Percentiles rank a stretch among this genome's conserved stretches.
These are phyloP conservation scores for Plectropomus leopardus DNA, from an alignment of 2,113 vertebrate genomes.

Conservation along the genomic window DNA sequence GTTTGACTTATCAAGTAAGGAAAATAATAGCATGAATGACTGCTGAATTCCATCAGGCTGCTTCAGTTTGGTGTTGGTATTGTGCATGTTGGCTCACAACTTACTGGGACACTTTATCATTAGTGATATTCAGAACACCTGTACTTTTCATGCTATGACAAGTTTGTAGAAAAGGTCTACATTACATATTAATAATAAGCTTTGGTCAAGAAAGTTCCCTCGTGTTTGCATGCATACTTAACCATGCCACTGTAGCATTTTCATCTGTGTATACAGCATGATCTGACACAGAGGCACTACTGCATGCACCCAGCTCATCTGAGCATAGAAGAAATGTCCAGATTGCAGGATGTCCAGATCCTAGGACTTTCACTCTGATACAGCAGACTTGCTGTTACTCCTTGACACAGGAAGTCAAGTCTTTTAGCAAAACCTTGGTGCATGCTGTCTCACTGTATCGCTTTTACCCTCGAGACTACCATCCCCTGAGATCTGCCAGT, in stretches of 20 bases:
- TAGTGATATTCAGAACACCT: background rate
- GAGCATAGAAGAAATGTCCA: too few species aligned
- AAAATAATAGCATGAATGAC: background rate
- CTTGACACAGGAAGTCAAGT: background rate
- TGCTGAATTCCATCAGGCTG: too few species aligned
- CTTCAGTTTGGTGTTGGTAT: background rate
- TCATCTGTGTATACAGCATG: background rate
- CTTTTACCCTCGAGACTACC: constrained; percentile 5
- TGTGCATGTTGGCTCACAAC: background rate
- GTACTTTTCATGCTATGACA: background rate
- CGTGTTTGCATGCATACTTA: background rate
- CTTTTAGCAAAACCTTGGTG: background rate
- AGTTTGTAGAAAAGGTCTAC: background rate
- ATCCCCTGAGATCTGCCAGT: constrained; percentile 26
- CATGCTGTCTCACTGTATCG: background rate
- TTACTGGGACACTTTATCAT: background rate
- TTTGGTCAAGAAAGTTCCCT: background rate
- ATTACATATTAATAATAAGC: background rate
- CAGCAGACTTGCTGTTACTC: background rate
- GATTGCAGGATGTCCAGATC: background rate
- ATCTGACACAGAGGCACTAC: background rate
- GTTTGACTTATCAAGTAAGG: background rate
- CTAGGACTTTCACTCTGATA: background rate
- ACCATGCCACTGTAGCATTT: background rate
- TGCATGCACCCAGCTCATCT: background rate